Conservation (phyloP, 2,888 invertebrate genomes). For the Bimastos eiseni region DNA sequence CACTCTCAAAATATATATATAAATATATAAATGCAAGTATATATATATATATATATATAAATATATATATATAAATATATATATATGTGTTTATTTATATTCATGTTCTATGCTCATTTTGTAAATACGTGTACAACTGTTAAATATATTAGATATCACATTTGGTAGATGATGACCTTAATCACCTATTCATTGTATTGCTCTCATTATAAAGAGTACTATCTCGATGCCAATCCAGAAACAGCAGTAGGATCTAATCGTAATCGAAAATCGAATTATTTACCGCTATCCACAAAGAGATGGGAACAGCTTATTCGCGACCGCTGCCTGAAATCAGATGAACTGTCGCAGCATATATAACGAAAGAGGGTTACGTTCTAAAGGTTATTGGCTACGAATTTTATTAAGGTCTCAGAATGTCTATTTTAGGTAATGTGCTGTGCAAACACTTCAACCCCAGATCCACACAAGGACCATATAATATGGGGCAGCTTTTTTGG, state of each 20-base stretch:
- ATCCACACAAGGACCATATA: not conserved
- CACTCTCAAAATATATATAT: too few species aligned
- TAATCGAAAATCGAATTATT: not conserved
- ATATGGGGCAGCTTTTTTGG: not conserved
- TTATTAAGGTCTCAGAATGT: not conserved
- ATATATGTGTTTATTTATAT: too few species aligned
- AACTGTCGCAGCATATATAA: not conserved
- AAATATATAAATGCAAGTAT: too few species aligned
- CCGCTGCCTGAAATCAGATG: not conserved
- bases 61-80: too few species aligned
- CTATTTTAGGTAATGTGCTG: not conserved
- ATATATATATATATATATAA: too few species aligned
- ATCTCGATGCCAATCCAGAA: not conserved
- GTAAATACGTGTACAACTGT: too few species aligned
- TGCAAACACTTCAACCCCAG: not conserved
- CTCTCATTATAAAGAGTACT: too few species aligned
- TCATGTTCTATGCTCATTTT: too few species aligned
- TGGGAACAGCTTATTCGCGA: not conserved
- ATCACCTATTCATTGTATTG: too few species aligned
- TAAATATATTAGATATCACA: too few species aligned
- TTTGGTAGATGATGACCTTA: not conserved
- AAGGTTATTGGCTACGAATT: not conserved
- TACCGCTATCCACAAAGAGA: not conserved
- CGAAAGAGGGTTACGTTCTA: not conserved
- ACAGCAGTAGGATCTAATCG: not conserved